Base-by-base conservation (phyloP, 2,888 invertebrate genomes). In the Cremastinae sp. region DNA sequence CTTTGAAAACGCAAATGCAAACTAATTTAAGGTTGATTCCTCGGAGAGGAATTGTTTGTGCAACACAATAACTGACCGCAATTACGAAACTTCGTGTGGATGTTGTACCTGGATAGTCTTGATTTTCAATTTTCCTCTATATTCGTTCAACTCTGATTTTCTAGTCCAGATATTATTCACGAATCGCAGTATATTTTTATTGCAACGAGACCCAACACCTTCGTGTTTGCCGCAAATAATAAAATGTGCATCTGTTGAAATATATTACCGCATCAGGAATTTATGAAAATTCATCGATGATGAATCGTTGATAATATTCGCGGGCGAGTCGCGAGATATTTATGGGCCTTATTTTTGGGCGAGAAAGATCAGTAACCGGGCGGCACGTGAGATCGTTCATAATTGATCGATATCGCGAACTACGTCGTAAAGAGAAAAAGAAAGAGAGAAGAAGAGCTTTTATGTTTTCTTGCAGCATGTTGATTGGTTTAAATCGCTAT, bases 401-500 rank as follows among this genome's bases (percentile, higher is more conserved):
- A 51, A 70, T 70, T 65, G 68, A 75, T 75, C 69, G 72, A 75
- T 69, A 73, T 73, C 56, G 41, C 38, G 22, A 43, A 7, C n/a
- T 41, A 12, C 22, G 8, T 16, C 14, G 1, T 22, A 20, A 12
- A 58, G 1, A 9, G 14, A 12, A 49, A 62, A n/a, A 18, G 8
- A 18, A 8, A 9, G 18, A 3, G 9, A 8, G 10, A 3, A 34
- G 9, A 59, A 12, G 49, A 41, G 45, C 79, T 82, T 82, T 81
- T 68, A 53, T 45, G 78, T 81, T 81, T 82, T 83, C 82, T 71
- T 47, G 49, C 62, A 61, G 69, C 61, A 18, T 78, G 79, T 68
- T 82, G 84, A 85, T 85, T 83, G 82, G 83, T 80, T 84, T 79
- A 81, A 85, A 84, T 82, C 85, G 81, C 73, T 84, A 84, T 83